Evolutionary conservation across 2,113 vertebrate species (phyloP).

Genomic region (Probosciger aterrimus): DNA sequence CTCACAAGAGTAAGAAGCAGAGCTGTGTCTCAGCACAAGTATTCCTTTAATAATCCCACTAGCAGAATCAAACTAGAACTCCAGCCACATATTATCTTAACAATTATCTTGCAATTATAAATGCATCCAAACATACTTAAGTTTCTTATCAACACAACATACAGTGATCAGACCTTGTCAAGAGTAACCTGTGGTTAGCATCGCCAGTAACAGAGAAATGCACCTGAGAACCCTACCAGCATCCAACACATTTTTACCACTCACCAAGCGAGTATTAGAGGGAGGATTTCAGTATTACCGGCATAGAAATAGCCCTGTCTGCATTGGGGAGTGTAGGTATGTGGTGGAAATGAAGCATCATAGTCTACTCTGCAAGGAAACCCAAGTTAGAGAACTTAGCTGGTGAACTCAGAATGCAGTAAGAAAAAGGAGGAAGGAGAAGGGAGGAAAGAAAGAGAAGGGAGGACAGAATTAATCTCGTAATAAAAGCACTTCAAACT

Average conservation of each 20-base stretch:
- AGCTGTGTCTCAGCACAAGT: background rate
- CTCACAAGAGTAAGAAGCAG: background rate
- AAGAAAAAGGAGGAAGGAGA: background rate
- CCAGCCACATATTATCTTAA: background rate
- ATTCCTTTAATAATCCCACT: background rate
- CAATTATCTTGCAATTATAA: background rate
- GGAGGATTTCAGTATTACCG: background rate
- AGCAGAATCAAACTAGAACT: background rate
- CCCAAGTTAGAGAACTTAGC: background rate
- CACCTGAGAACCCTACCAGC: background rate
- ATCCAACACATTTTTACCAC: background rate
- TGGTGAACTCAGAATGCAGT: background rate
- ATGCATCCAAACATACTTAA: background rate
- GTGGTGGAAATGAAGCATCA: background rate
- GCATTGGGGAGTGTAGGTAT: fast-evolving
- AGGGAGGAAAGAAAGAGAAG: background rate
- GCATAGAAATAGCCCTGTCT: background rate
- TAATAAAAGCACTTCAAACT: background rate
- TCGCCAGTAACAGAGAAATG: background rate
- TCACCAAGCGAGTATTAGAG: background rate
- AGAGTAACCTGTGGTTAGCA: background rate
- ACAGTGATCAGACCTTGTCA: background rate
- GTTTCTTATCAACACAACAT: background rate
- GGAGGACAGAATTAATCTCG: background rate
- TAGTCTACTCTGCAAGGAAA: background rate